Evolutionary conservation across 2,888 invertebrate species (phyloP), one percentile per base, ranked within the genome.

Genomic region (Drosophila nr. perissopoda): DNA sequence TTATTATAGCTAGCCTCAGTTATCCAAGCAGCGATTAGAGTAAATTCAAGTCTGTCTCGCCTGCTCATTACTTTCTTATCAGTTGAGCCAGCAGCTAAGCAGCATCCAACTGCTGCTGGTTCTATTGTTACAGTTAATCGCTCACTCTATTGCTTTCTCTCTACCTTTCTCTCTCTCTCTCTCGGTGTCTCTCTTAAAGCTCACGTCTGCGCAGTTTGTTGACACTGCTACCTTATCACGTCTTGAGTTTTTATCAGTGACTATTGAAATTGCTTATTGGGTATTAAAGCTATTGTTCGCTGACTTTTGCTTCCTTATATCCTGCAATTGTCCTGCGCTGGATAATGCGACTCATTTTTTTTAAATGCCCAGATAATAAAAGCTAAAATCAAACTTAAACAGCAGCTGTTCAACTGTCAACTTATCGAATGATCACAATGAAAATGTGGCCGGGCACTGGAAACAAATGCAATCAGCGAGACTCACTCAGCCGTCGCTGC

Each of bases 171-270:
- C 13, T 52, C 13, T 31, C 13, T 52, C 31, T 57, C 11, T 42
- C 40, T 5, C 2, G 13, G 11, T 27, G 40, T 31, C 63, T 66
- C 65, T 69, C 60, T 13, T 27, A 89, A 86, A 89, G 87, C 89
- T 86, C 89, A 65, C 88, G 76, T 58, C 53, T 84, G 89, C 85
- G 85, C 89, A 52, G 4, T 16, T 42, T 7, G 31, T 0, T 16
- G 1, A 25, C 38, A 0, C 11, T 7, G 13, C n/a, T 38, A 21
- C 38, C 69, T 84, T 85, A 85, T 85, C 87, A 89, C 18, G 29
- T 60, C 34, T 57, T 21, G 64, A 62, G 48, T 58, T 89, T 85
- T 85, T 85, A 85, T 85, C 89, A 89, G 65, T 68, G 58, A 1
- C 45, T 54, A 58, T 53, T 53, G 57, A 27, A 69, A 74, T 61